A percentile compares a stretch with the other conserved stretches of the same genome.
Conservation (phyloP, 2,113 vertebrate species). For the Rissa tridactyla region DNA sequence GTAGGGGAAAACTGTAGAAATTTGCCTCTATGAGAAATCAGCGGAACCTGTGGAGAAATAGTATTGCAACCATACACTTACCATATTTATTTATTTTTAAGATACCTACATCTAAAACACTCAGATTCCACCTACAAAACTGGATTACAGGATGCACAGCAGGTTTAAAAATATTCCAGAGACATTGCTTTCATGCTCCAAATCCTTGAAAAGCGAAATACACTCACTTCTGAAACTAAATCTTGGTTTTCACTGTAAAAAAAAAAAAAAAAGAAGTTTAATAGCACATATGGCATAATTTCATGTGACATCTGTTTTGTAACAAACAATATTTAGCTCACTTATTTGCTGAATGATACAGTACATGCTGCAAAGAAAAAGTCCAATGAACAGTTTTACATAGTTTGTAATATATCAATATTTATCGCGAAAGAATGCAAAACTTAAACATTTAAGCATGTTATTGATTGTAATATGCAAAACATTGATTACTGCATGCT, state of each 20-base stretch:
- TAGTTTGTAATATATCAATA: constrained; percentile 82
- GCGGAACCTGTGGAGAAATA: not conserved
- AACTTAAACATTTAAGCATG: constrained; percentile 80
- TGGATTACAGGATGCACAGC: constrained; percentile 61
- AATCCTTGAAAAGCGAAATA: constrained; percentile 75
- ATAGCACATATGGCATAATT: constrained; percentile 88
- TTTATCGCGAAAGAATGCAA: constrained; percentile 79
- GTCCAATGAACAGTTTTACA: constrained; percentile 81
- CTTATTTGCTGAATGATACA: constrained; percentile 86
- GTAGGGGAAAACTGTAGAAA: not conserved
- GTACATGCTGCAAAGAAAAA: constrained; percentile 83
- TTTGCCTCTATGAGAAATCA: not conserved
- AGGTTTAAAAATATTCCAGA: constrained; percentile 73
- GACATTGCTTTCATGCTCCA: constrained; percentile 75
- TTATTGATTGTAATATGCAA: constrained; percentile 80
- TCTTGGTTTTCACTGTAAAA: constrained; percentile 73
- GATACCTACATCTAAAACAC: not conserved
- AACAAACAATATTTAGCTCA: constrained; percentile 89
- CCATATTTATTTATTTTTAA: constrained; percentile 37
- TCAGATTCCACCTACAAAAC: constrained; percentile 40
- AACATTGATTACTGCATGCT: constrained; percentile 82
- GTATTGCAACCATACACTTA: not conserved
- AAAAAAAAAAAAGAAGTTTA: constrained; percentile 75
- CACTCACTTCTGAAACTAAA: constrained; percentile 74
- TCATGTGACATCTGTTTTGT: constrained; percentile 89